phyloP scores from a whole-genome alignment of 2,113 vertebrate species.

The Ptychochromis oligacanthus region DNA sequence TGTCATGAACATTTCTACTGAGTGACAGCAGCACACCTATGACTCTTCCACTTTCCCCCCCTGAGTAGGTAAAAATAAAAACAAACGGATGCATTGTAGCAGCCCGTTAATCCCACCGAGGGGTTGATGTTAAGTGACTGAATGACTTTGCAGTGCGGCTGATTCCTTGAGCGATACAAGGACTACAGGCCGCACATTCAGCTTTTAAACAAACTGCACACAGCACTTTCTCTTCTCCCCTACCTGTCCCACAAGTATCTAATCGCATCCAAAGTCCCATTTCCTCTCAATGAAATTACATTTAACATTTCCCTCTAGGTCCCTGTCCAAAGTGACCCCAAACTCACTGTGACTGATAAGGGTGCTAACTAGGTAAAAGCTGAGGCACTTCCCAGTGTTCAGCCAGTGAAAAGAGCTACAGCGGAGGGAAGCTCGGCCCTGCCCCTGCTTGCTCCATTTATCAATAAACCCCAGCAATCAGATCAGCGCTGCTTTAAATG shows the following conservation, averaged over 20 bases:
- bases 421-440: slow-evolving; percentile 50
- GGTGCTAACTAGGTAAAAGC: slow-evolving; percentile 81
- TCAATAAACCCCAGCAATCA: slow-evolving; percentile 85
- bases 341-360: slow-evolving; percentile 79
- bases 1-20: slow-evolving; percentile 6
- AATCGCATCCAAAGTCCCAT: slow-evolving; percentile 75
- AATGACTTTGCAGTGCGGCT: slow-evolving; percentile 9
- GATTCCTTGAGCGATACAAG: slow-evolving; percentile 37
- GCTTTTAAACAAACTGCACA: slow-evolving; percentile 66
- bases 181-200: slow-evolving; percentile 37
- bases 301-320: slow-evolving; percentile 79
- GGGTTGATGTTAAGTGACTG: slow-evolving; percentile 27
- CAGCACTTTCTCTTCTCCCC: slow-evolving; percentile 54
- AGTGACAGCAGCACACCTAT: slow-evolving; percentile 49
- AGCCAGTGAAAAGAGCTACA: slow-evolving; percentile 51
- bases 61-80: slow-evolving; percentile 24
- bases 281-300: slow-evolving; percentile 81
- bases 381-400: slow-evolving; percentile 71
- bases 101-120: neutral
- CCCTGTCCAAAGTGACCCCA: slow-evolving; percentile 78
- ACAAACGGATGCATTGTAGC: slow-evolving; percentile 19
- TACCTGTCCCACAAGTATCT: slow-evolving; percentile 73
- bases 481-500: slow-evolving; percentile 86
- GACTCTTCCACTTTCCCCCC: slow-evolving; percentile 17
- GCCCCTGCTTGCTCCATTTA: slow-evolving; percentile 78